Conservation (phyloP, 2,888 invertebrate species). For the Epicampocera succincta region DNA sequence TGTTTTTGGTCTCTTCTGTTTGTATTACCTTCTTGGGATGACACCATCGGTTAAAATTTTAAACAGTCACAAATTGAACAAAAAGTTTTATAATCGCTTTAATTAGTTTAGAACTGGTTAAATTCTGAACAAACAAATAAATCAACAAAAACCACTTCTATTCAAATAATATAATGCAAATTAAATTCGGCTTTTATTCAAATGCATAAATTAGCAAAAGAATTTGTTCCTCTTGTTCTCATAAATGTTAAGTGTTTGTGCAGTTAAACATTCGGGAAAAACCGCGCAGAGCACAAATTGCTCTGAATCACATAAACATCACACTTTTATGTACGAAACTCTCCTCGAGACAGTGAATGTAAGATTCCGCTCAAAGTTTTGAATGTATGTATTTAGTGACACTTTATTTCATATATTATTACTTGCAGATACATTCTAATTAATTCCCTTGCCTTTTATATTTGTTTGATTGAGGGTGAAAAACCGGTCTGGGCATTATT, state of each 20-base stretch:
- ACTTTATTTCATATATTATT: no score
- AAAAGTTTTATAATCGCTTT: slow-evolving; percentile 58
- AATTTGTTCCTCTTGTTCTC: not conserved
- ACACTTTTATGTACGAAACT: slow-evolving; percentile 1
- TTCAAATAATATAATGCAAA: slow-evolving; percentile 68
- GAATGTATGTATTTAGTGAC: no score
- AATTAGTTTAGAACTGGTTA: slow-evolving; percentile 70
- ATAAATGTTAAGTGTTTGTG: slow-evolving; percentile 54
- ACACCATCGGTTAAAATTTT: slow-evolving; percentile 66
- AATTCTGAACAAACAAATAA: not conserved
- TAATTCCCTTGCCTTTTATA: no score
- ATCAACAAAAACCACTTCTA: slow-evolving; percentile 43
- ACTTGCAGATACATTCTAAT: no score
- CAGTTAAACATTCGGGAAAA: not conserved
- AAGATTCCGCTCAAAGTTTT: no score
- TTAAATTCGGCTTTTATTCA: slow-evolving; percentile 53
- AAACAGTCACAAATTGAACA: slow-evolving; percentile 53
- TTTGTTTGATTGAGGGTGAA: no score
- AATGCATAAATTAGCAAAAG: slow-evolving; percentile 52
- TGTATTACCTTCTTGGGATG: slow-evolving; percentile 50
- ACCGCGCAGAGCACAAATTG: not conserved
- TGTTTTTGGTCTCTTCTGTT: slow-evolving; percentile 58
- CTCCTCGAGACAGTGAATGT: not conserved
- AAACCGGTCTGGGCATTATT: no score
- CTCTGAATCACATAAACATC: not conserved